phyloP scores from a whole-genome alignment of 1,140 invertebrate genomes.

The Dufourea novaeangliae region DNA sequence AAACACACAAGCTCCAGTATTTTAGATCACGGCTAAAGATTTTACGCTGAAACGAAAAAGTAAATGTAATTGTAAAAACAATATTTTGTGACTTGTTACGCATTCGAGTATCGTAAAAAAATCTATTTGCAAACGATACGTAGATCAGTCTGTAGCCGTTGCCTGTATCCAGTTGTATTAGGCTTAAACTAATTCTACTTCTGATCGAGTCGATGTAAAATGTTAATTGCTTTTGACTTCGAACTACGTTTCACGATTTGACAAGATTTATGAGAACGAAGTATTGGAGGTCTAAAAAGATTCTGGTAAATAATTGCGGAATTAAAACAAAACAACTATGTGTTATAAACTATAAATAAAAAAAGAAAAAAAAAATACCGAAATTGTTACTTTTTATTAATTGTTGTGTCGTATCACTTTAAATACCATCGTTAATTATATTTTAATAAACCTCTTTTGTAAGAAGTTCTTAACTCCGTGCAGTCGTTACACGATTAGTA shows the following conservation, averaged over 20 bases:
- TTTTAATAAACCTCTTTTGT: no score
- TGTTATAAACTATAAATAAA: slow-evolving; percentile 42
- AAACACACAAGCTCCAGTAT: neutral
- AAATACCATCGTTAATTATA: no score
- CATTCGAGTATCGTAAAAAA: slow-evolving; percentile 10
- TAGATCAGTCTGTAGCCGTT: slow-evolving; percentile 17
- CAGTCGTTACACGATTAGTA: no score
- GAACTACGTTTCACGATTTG: slow-evolving; percentile 1
- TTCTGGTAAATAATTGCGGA: slow-evolving; percentile 29
- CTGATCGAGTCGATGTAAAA: slow-evolving; percentile 41
- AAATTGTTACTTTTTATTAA: slow-evolving; percentile 1
- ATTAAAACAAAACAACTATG: slow-evolving; percentile 30
- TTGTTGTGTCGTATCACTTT: neutral
- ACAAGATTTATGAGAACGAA: neutral
- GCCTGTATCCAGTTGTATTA: slow-evolving; percentile 30
- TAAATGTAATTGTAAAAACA: slow-evolving; percentile 33
- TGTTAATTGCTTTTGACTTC: slow-evolving; percentile 29
- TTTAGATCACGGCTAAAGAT: slow-evolving; percentile 22
- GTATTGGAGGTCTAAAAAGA: neutral
- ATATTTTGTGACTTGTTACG: slow-evolving; percentile 21
- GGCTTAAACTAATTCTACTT: slow-evolving; percentile 30
- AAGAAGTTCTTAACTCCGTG: neutral
- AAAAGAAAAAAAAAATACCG: no score
- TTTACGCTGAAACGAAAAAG: neutral
- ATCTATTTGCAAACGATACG: slow-evolving; percentile 10